Evolutionary conservation across 2,888 invertebrate genomes (phyloP).

Genomic region (Uropetala carovei): DNA sequence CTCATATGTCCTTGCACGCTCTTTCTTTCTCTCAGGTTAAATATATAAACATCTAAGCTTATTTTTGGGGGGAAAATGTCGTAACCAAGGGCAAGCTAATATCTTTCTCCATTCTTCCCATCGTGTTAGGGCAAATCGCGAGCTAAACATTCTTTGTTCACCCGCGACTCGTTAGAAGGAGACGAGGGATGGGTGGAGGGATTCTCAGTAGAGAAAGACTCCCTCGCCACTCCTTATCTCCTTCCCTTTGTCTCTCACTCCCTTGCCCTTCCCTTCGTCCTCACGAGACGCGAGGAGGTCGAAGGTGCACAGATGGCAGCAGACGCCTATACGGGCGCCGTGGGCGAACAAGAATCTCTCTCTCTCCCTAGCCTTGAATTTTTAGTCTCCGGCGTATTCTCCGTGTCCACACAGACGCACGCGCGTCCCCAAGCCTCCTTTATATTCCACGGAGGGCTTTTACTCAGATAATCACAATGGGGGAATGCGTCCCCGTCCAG

Average conservation of each 20-base stretch:
- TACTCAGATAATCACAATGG: conserved; percentile 29
- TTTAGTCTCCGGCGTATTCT: conserved; percentile 23
- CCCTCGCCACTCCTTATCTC: too few species aligned
- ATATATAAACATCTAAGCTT: neutral
- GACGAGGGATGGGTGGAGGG: neutral
- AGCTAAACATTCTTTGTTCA: neutral
- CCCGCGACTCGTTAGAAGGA: neutral
- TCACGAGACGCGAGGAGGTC: conserved; percentile 5
- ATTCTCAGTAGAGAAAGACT: neutral
- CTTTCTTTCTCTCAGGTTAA: neutral
- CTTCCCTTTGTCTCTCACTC: neutral
- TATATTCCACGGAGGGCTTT: conserved; percentile 24
- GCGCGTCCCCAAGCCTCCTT: neutral
- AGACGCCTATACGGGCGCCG: conserved; percentile 4
- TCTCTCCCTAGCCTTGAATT: conserved; percentile 32
- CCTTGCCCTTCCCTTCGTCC: conserved; percentile 17
- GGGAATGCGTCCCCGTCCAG: conserved; percentile 10
- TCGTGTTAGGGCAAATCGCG: neutral
- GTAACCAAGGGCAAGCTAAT: neutral
- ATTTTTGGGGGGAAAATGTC: neutral
- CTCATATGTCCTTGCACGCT: neutral
- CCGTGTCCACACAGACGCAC: neutral
- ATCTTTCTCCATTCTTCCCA: neutral
- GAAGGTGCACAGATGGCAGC: conserved; percentile 12
- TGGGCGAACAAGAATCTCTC: conserved; percentile 34